Base-by-base conservation (phyloP, 2,888 invertebrate genomes). In the Creontiades dilutus region DNA sequence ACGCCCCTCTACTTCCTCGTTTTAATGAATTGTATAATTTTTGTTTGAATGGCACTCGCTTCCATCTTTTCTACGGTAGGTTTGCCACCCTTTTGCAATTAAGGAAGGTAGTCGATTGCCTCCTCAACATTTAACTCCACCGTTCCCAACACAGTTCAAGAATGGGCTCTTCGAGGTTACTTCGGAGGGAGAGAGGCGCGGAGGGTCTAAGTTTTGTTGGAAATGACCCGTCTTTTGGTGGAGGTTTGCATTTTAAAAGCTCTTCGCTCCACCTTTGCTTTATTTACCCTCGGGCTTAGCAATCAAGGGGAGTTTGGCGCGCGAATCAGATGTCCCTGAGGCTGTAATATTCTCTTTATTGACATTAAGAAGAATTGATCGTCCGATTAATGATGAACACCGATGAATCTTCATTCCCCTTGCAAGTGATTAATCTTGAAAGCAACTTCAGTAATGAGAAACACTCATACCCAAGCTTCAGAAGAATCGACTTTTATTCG, bases 21-120 rank as follows among this genome's bases (percentile, higher is more conserved):
- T 82, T 82, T 82, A 82, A 82, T 82, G 82, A 82, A 82, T 82
- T 52, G 82, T 82, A 82, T 82, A 82, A 82, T 82, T 82, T 82
- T 82, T 82, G 82, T 82, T 82, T 82, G 82, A 82, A 52, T 82
- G 82, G 82, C 82, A 82, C 82, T 52, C 13, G 48, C 68, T 82
- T 27, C 82, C 82, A 52, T 82, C 52, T 82, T 52, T 28, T 46
- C 47, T 27, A 23, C 82, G 82, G 48, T 52, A 82, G 2, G 48
- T 82, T 47, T n/a, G 52, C 52, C 23, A 52, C 82, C 82, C 82
- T 82, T 82, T 19, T 68, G 68, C 68, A 68, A 68, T 68, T 68
- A 68, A 68, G 68, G 68, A 68, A 68, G 68, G 23, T 68, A 23
- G 68, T 68, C 68, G 23, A 68, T 68, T 68, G 68, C 68, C 68